phyloP scores from a whole-genome alignment of 2,888 invertebrate species.

The Cenopis cana region DNA sequence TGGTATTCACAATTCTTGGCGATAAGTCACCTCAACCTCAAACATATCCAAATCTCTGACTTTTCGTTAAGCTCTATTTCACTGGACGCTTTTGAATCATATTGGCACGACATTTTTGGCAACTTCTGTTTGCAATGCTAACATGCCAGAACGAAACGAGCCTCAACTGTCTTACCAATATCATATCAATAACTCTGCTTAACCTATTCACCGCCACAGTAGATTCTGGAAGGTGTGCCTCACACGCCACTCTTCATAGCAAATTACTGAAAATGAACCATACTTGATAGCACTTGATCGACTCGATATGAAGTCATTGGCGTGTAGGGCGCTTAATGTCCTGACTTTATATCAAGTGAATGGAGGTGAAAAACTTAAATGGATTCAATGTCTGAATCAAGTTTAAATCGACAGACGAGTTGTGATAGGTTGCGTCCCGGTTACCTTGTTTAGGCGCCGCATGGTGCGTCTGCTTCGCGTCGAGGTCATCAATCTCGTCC shows the following conservation, averaged over 20 bases:
- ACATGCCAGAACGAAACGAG: neutral
- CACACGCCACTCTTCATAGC: too few relatives aligned
- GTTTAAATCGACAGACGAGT: too few relatives aligned
- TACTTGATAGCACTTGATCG: too few relatives aligned
- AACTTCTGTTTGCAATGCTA: neutral
- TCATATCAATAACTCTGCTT: neutral
- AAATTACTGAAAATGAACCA: too few relatives aligned
- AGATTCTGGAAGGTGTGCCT: too few relatives aligned
- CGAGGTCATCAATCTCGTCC: constrained; percentile 94
- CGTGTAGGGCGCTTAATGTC: too few relatives aligned
- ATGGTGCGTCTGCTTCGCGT: constrained; percentile 83
- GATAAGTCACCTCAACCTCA: too few relatives aligned
- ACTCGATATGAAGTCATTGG: too few relatives aligned
- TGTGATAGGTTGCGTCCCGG: neutral
- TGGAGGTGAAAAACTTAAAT: too few relatives aligned
- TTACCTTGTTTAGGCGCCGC: constrained; percentile 74
- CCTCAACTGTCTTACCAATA: neutral
- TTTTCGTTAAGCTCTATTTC: neutral
- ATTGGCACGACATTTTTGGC: neutral
- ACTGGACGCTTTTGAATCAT: neutral
- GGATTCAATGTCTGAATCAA: neutral
- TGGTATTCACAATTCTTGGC: too few relatives aligned
- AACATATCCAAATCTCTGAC: neutral
- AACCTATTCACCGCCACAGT: too few relatives aligned
- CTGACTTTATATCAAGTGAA: too few relatives aligned